These are phyloP conservation scores for Theristicus caerulescens DNA, from an alignment of 2,113 vertebrate species.

Conservation along the genomic window DNA sequence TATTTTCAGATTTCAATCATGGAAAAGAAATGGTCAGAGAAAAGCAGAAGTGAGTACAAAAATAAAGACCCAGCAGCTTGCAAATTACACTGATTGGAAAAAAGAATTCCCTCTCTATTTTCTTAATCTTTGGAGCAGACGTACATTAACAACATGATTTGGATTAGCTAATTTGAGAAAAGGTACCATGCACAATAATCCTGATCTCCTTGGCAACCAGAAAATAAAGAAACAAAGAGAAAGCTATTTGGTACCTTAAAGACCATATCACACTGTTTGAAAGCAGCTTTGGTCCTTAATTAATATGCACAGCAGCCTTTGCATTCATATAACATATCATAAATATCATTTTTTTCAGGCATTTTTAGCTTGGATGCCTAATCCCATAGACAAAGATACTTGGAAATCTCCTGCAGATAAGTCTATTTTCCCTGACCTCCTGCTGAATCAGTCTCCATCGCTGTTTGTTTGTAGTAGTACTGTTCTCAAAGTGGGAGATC, in stretches of 20 bases:
- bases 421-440: neutral
- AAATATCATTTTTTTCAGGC: neutral
- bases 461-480: neutral
- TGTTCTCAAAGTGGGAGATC: neutral
- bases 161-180: slow-evolving; percentile 50
- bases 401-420: neutral
- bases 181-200: neutral
- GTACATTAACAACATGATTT: neutral
- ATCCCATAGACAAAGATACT: neutral
- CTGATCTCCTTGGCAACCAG: slow-evolving; percentile 30
- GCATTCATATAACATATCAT: neutral
- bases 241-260: slow-evolving; percentile 24
- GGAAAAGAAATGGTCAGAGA: neutral
- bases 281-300: slow-evolving; percentile 20
- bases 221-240: slow-evolving; percentile 40
- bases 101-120: neutral
- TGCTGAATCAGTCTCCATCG: neutral
- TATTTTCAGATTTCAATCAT: neutral
- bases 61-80: neutral
- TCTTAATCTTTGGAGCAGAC: slow-evolving; percentile 15
- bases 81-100: neutral
- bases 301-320: neutral
- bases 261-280: neutral
- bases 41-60: neutral
- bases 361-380: neutral